Evolutionary conservation across 2,797 vertebrate species (phyloP).

Genomic region (Scomberomorus guttatus): DNA sequence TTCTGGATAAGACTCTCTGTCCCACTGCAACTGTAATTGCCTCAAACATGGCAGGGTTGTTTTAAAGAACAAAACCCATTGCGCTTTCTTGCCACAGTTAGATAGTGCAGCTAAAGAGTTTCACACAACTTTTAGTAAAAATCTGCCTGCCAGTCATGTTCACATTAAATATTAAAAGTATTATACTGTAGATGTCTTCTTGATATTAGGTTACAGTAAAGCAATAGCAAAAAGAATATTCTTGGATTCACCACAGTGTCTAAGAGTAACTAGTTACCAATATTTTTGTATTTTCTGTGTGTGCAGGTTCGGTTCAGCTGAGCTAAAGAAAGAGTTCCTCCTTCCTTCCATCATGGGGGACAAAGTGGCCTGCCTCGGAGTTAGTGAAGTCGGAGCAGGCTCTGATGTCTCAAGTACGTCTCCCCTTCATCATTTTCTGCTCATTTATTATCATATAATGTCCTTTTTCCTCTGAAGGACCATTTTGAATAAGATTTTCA

Average conservation of each 20-base stretch:
- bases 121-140: neutral
- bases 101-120: slow-evolving; percentile 5
- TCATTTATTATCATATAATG: slow-evolving; percentile 20
- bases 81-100: neutral
- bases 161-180: neutral
- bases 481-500: neutral
- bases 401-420: slow-evolving; percentile 92
- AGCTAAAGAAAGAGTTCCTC: slow-evolving; percentile 89
- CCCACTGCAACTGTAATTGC: slow-evolving; percentile 43
- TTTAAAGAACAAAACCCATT: slow-evolving; percentile 13
- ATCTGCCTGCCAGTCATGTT: neutral
- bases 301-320: slow-evolving; percentile 87
- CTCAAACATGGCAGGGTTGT: slow-evolving; percentile 37
- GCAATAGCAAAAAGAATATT: neutral
- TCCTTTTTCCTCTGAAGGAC: neutral
- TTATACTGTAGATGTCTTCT: neutral
- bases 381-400: slow-evolving; percentile 89
- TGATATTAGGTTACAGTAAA: neutral
- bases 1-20: slow-evolving; percentile 29
- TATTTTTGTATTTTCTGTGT: neutral
- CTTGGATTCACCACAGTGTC: neutral
- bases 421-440: slow-evolving; percentile 10
- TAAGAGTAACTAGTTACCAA: neutral
- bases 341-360: slow-evolving; percentile 88
- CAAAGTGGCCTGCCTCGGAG: slow-evolving; percentile 89